Percentiles rank a stretch among this genome's conserved stretches.
These are phyloP conservation scores for Ornithorhynchus anatinus DNA, from an alignment of 2,113 vertebrate genomes.

Conservation along the genomic window DNA sequence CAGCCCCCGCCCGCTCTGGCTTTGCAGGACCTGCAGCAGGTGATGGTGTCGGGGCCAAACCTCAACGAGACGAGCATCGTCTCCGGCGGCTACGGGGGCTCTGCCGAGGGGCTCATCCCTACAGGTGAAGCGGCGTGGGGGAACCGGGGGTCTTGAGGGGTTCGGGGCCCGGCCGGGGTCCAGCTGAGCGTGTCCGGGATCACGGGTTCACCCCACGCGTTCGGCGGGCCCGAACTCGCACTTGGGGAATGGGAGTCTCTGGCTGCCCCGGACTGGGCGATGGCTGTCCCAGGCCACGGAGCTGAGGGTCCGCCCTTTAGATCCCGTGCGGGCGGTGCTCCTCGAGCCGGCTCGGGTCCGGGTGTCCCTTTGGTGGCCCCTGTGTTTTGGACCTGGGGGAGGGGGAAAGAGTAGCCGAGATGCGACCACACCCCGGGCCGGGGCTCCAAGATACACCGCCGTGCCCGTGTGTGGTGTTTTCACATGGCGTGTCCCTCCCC, in stretches of 20 bases:
- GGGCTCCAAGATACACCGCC: fast-evolving
- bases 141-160: constrained; percentile 69
- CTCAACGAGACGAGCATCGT: constrained; percentile 97
- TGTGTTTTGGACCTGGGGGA: no score
- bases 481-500: no score
- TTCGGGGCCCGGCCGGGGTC: fast-evolving
- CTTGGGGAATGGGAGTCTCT: no score
- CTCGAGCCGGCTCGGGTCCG: background rate
- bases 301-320: no score
- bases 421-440: fast-evolving
- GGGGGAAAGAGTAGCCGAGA: background rate
- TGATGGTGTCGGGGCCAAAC: constrained; percentile 97
- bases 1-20: constrained; percentile 31
- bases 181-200: no score
- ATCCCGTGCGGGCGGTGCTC: background rate
- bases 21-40: constrained; percentile 92
- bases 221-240: no score
- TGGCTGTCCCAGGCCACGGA: no score
- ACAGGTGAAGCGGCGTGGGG: constrained; percentile 78
- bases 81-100: constrained; percentile 93
- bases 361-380: background rate
- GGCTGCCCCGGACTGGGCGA: no score
- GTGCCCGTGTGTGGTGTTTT: no score
- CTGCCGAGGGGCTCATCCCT: constrained; percentile 89
- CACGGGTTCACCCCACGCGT: no score